Evolutionary conservation across 2,888 invertebrate genomes (phyloP), one percentile per base, ranked within the genome.

Genomic region (Pherbina coryleti): DNA sequence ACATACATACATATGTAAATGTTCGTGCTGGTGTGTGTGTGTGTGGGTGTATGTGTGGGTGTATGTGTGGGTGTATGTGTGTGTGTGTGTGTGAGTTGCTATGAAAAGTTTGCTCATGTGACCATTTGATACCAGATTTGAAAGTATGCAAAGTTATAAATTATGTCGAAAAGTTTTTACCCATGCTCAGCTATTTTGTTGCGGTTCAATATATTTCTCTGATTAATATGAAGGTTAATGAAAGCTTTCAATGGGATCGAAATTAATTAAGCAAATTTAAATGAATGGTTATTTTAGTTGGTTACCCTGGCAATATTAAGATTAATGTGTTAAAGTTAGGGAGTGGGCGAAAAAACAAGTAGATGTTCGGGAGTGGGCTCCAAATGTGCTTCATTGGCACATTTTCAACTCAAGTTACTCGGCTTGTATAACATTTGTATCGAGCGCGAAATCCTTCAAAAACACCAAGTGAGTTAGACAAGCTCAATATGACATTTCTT

Each of bases 61-160:
- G 19, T 3, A 11, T 64, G 31, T 64, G 28, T n/a, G 11, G 19
- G n/a, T 67, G 19, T 57, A n/a, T 64, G 31, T 64, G 28, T n/a
- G 28, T 3, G 9, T 64, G 31, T 64, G 28, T n/a, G 11, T 44
- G n/a, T 67, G 19, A 49, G 37, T 34, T n/a, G 11, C 49, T 67
- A 25, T 25, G 69, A n/a, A 69, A 69, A 69, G 44, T 69, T 69
- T 69, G 44, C 44, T 44, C 44, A 44, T 69, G 69, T 69, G 69
- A 69, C 69, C 69, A 51, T 69, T 69, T 69, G 49, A 49, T 69
- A 44, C 7, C 69, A 69, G 49, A 69, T 69, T 69, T 69, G 22
- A 19, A 44, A 25, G 69, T 44, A 44, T 44, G 44, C 44, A 44
- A 44, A 44, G 69, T 49, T 44, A 49, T 69, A 49, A 51, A 69